These are phyloP conservation scores for Laticauda colubrina DNA, from an alignment of 2,113 vertebrate species.

Conservation along the genomic window DNA sequence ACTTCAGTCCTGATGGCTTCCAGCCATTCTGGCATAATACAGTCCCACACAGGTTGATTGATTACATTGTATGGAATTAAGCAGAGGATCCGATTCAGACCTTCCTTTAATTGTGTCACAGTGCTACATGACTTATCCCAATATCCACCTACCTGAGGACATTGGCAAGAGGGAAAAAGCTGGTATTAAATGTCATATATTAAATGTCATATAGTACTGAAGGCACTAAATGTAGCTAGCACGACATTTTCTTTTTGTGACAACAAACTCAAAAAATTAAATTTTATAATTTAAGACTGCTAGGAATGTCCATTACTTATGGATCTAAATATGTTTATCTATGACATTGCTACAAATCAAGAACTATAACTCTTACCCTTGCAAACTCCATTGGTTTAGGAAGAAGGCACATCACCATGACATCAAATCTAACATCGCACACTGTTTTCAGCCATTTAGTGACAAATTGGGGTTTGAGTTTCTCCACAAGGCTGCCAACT, in stretches of 20 bases:
- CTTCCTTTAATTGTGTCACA: slow-evolving; percentile 95
- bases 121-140: slow-evolving; percentile 98
- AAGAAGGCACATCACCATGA: slow-evolving; percentile 99
- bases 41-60: slow-evolving; percentile 95
- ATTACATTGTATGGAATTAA: slow-evolving; percentile 98
- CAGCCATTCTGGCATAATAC: slow-evolving; percentile 97
- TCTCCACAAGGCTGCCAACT: slow-evolving; percentile 97
- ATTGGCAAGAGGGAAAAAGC: slow-evolving; percentile 33
- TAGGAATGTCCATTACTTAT: background rate
- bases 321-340: background rate
- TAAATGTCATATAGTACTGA: background rate
- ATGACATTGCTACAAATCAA: background rate
- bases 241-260: background rate
- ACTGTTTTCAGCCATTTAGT: slow-evolving; percentile 99
- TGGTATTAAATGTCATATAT: slow-evolving; percentile 24
- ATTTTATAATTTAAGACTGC: background rate
- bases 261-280: background rate
- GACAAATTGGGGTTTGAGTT: slow-evolving; percentile 98
- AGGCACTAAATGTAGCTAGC: background rate
- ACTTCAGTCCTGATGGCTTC: slow-evolving; percentile 96
- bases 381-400: slow-evolving; percentile 98
- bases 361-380: slow-evolving; percentile 76
- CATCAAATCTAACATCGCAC: slow-evolving; percentile 95
- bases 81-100: slow-evolving; percentile 94
- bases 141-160: slow-evolving; percentile 90